These are phyloP conservation scores for Anoplius nigerrimus DNA, from an alignment of 2,888 invertebrate species.

Conservation along the genomic window DNA sequence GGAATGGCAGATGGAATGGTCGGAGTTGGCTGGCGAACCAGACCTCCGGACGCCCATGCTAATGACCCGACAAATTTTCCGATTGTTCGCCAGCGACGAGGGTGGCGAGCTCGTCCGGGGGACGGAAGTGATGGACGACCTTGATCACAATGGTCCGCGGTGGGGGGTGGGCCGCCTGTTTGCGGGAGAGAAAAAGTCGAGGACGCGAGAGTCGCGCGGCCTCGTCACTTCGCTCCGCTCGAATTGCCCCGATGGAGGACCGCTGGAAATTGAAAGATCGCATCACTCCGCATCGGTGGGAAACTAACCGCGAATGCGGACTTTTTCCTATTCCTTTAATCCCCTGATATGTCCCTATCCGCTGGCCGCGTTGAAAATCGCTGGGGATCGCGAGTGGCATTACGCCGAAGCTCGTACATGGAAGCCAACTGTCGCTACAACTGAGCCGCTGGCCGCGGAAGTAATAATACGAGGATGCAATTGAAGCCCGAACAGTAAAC, in stretches of 20 bases:
- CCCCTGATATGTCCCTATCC: no score
- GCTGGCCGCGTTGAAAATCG: no score
- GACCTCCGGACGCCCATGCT: conserved; percentile 41
- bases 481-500: no score
- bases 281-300: neutral
- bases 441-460: no score
- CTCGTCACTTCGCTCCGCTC: conserved; percentile 1
- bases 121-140: conserved; percentile 43
- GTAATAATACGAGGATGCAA: no score
- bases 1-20: conserved; percentile 30
- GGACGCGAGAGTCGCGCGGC: neutral
- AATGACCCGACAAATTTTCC: conserved; percentile 56
- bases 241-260: conserved; percentile 3
- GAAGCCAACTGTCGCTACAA: no score
- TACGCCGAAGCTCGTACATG: no score
- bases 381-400: no score
- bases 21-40: conserved; percentile 26
- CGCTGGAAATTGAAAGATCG: conserved; percentile 20
- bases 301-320: no score
- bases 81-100: conserved; percentile 40
- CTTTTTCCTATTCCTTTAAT: no score
- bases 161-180: neutral
- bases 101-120: conserved; percentile 11
- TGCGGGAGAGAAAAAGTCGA: conserved; percentile 15
- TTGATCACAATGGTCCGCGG: conserved; percentile 33